A percentile compares a stretch with the other conserved stretches of the same genome.
phyloP scores from a whole-genome alignment of 2,888 invertebrate genomes.

The Ophion ellenae region DNA sequence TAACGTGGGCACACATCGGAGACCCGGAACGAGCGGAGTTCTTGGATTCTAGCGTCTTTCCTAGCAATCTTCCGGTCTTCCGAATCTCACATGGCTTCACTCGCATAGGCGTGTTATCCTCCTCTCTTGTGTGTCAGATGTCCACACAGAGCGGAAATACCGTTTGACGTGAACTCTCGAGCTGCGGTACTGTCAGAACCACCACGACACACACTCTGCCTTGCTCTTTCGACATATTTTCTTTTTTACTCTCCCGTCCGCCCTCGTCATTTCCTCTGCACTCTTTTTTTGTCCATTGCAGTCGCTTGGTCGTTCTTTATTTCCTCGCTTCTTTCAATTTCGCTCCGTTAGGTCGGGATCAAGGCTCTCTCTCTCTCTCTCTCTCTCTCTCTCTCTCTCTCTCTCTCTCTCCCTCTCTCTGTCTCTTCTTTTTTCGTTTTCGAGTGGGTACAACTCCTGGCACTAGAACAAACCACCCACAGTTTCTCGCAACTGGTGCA shows the following conservation, averaged over 20 bases:
- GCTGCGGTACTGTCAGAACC: not conserved
- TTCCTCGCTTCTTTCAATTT: slow-evolving; percentile 49
- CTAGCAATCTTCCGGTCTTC: slow-evolving; percentile 63
- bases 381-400: not conserved
- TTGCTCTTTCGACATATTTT: not conserved
- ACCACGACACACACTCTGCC: slow-evolving; percentile 21
- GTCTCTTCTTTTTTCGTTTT: not conserved
- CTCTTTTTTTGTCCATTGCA: slow-evolving; percentile 7
- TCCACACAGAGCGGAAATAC: slow-evolving; percentile 17
- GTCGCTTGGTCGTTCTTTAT: slow-evolving; percentile 44
- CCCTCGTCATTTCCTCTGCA: slow-evolving; percentile 31
- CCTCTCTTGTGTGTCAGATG: slow-evolving; percentile 11
- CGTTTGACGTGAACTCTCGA: slow-evolving; percentile 41
- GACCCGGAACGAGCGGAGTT: slow-evolving; percentile 39
- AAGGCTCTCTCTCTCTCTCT: not conserved
- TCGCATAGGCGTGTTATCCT: slow-evolving; percentile 33
- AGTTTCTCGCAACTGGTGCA: slow-evolving; percentile 44
- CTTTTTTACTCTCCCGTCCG: not conserved
- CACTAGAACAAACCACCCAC: slow-evolving; percentile 2
- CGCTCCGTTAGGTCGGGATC: slow-evolving; percentile 29
- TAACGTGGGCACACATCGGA: slow-evolving; percentile 5
- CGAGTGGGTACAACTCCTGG: slow-evolving; percentile 26
- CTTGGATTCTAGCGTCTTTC: slow-evolving; percentile 53
- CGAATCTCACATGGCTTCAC: slow-evolving; percentile 56
- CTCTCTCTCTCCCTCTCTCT: not conserved